Evolutionary conservation across 2,888 invertebrate species (phyloP), one percentile per base, ranked within the genome.

Genomic region (Frankliniella intonsa): DNA sequence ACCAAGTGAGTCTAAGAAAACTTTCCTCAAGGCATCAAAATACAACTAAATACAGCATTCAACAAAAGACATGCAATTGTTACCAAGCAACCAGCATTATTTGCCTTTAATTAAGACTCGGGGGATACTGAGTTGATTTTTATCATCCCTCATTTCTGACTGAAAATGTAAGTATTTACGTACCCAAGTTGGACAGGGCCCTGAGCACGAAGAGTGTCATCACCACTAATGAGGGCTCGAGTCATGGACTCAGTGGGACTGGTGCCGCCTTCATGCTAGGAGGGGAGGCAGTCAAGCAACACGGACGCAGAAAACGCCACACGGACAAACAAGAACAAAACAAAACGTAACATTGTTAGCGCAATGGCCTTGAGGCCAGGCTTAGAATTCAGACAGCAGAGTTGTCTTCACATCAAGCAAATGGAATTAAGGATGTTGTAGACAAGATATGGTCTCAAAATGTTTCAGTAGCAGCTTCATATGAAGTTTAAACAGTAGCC

Each of bases 111-210:
- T 22, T 25, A 25, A 25, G 69, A 25, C 69, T 27, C 0, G 80
- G 80, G 80, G 80, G 17, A 49, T 17, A 49, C 17, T 27, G 80
- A 17, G 22, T 80, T 50, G 27, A 55, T 38, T 8, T 80, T 38
- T 80, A 25, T 55, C 49, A 22, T 80, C 12, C 12, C 38, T 27
- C 80, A 62, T 25, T 81, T 80, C 80, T 62, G 79, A 50, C 25
- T 82, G 80, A 69, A 65, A 50, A 83, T 65, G 62, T 22, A 65
- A 50, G 50, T 51, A 88, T 87, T 92, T 93, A 96, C 95, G 91
- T 96, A 96, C 96, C 96, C 96, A 91, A 97, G 92, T 90, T 96
- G 96, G 90, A 96, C 95, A 90, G 95, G 95, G 90, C 95, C 96
- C 90, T 94, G 91, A 88, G 91, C 92, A 90, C 94, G 94, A 90